Base-by-base conservation (phyloP, 2,888 invertebrate species). In the Catotricha subobsoleta region DNA sequence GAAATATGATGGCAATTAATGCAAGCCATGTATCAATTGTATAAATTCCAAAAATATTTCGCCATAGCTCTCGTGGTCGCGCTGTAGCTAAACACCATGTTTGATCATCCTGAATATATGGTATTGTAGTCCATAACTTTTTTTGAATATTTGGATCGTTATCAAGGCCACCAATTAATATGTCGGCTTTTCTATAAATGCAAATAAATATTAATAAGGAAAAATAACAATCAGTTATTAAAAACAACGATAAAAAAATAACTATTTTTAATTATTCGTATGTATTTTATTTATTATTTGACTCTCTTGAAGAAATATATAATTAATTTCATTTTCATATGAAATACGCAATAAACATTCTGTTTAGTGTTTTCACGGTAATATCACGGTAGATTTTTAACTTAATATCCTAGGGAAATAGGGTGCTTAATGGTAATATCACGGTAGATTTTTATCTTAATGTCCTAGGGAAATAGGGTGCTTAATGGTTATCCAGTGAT, bases 81-180 rank as follows among this genome's bases (percentile, higher is more conserved):
- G 62, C 60, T 40, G 48, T 54, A 2, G 56, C 51, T 31, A 62
- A 59, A 43, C 62, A 62, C 62, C 60, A 62, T 1, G 62, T 62
- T 3, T 62, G 48, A 40, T 62, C 62, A 40, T 62, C 62, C 48
- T 62, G 59, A 31, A 55, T 52, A 40, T 62, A 62, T 0, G 61
- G 54, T 3, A 57, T 54, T 6, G 56, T 53, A 19, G 58, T 53
- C 28, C 59, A 57, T 0, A 59, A 49, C 9, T 50, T 52, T 37
- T 57, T 54, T 19, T 54, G 56, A 1, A 58, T 51, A 39, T 51
- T 54, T 5, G 59, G 57, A 46, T 61, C 61, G 46, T 62, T 58
- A 38, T 55, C 57, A 6, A 62, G 52, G 28, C 62, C 62, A 3
- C 62, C 62, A 10, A 62, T 51, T 25, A 62, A 51, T 43, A 62